phyloP scores from a whole-genome alignment of 2,888 invertebrate genomes.

The Macroteleia sp. region DNA sequence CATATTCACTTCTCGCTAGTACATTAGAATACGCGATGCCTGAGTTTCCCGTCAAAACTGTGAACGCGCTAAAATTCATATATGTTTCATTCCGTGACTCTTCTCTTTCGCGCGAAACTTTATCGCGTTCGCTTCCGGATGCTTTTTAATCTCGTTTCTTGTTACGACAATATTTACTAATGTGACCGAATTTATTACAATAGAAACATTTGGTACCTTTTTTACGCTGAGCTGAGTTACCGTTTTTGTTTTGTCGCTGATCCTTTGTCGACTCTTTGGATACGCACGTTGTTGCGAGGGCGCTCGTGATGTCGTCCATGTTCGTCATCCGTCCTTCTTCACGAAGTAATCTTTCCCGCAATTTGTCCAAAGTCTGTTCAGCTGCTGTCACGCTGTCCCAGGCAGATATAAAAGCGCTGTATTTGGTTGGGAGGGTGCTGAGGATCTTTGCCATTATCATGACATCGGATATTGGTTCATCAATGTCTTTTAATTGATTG shows the following conservation, averaged over 20 bases:
- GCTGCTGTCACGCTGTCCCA: conserved; percentile 43
- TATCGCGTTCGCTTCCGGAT: background rate
- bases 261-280: background rate
- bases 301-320: conserved; percentile 6
- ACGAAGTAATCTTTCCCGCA: conserved; percentile 43
- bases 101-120: too few species aligned
- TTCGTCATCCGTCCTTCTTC: conserved; percentile 36
- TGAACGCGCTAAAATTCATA: conserved; percentile 16
- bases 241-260: background rate
- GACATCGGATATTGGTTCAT: conserved; percentile 20
- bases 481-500: conserved; percentile 34
- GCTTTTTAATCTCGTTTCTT: conserved; percentile 13
- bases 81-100: background rate
- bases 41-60: conserved; percentile 2
- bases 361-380: conserved; percentile 23
- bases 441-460: conserved; percentile 53
- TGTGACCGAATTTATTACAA: conserved; percentile 27
- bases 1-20: background rate
- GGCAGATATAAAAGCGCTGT: conserved; percentile 31
- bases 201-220: conserved; percentile 26
- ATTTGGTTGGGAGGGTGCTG: conserved; percentile 33
- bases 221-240: background rate
- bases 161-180: conserved; percentile 23
- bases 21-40: background rate
- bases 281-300: conserved; percentile 7